Base-by-base conservation (phyloP, 2,797 vertebrate genomes). In the Enoplosus armatus region DNA sequence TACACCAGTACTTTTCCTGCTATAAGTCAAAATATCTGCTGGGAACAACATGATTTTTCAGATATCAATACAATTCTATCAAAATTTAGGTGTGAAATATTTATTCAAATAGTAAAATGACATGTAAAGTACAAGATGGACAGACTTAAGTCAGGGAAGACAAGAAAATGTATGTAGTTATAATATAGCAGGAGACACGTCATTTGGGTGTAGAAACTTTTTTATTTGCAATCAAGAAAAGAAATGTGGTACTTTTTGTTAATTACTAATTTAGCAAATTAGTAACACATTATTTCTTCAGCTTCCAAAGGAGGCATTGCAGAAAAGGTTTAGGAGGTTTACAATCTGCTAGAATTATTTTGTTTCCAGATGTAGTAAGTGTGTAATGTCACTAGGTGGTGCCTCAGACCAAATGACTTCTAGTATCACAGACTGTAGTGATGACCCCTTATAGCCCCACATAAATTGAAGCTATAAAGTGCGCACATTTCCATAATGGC, bases 351-450 rank as follows among this genome's bases (percentile, higher is more conserved):
- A 24, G 22, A 12, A 18, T 54, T 0, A 14, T 55, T 61, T 51
- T 0, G 10, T 50, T 22, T 35, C 2, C 6, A 43, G 5, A 3
- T 84, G 82, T 75, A 85, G 5, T 86, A 27, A 43, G 9, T 9
- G 26, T 12, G 9, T 58, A 1, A 1, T 15, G 62, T 54, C 93
- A 90, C 60, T 75, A 91, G 92, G 69, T 79, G 91, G 90, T 2
- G 75, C 70, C 55, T 60, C 24, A 69, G 55, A 31, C 45, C 31
- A 47, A 31, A 74, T 27, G 50, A 75, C 53, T 43, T 15, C 20
- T 0, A 2, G 20, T 37, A 24, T 20, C 22, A 35, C 59, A 66
- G 15, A 24, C 10, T 15, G 9, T 22, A 37, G 66, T 62, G 18
- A 80, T 53, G 47, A 56, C 22, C 14, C 54, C 53, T 61, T 6